Conservation (phyloP, 2,888 invertebrate species). For the Parnassius mnemosyne region DNA sequence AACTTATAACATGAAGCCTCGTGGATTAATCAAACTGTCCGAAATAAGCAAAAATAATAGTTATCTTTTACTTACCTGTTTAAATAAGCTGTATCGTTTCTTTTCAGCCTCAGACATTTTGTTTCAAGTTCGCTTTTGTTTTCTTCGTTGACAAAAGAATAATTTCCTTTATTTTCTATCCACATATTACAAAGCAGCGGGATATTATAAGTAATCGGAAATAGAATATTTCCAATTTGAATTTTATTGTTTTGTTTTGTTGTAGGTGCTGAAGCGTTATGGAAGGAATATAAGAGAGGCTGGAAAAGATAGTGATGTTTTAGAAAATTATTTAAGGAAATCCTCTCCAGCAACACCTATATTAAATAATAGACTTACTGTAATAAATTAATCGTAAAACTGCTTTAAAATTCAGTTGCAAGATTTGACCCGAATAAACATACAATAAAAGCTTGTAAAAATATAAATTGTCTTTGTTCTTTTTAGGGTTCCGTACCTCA, state of each 20-base stretch:
- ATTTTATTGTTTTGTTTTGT: conserved; percentile 31
- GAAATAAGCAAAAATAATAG: too few relatives aligned
- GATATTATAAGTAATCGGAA: conserved; percentile 2
- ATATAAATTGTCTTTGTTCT: too few relatives aligned
- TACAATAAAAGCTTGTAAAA: too few relatives aligned
- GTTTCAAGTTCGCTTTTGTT: neutral
- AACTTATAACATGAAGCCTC: too few relatives aligned
- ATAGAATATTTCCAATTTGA: conserved; percentile 5
- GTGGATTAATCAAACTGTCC: too few relatives aligned
- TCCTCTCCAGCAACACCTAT: conserved; percentile 73
- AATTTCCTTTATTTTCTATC: conserved; percentile 8
- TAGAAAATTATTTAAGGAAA: conserved; percentile 71
- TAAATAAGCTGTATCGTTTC: too few relatives aligned
- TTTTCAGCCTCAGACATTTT: neutral
- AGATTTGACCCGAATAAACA: too few relatives aligned
- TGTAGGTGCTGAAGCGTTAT: conserved; percentile 64
- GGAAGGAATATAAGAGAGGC: conserved; percentile 64
- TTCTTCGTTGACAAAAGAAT: neutral
- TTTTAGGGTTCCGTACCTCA: too few relatives aligned
- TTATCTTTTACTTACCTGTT: too few relatives aligned
- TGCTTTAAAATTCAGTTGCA: too few relatives aligned
- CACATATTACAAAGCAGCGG: neutral
- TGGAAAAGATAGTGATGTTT: conserved; percentile 70
- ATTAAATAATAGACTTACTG: conserved; percentile 75
- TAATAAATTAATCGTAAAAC: conserved; percentile 45